Evolutionary conservation across 2,797 vertebrate species (phyloP).

Genomic region (Eleutherodactylus coqui): DNA sequence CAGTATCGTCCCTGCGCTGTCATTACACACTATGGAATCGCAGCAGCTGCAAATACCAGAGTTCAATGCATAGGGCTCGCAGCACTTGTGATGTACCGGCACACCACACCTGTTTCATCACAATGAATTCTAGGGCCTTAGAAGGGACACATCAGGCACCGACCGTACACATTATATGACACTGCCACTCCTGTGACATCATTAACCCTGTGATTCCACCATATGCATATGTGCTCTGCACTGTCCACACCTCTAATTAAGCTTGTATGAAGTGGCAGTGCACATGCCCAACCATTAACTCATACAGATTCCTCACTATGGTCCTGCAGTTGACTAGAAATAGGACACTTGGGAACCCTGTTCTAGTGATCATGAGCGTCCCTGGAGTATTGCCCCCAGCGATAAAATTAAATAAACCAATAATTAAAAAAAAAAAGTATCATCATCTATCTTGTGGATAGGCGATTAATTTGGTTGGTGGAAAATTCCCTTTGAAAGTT

Average conservation of each 20-base stretch:
- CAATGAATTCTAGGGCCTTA: too few species aligned
- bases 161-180: too few species aligned
- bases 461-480: neutral
- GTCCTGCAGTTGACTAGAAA: neutral
- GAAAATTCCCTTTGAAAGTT: neutral
- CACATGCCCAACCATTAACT: neutral
- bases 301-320: neutral
- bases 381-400: too few species aligned
- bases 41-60: neutral
- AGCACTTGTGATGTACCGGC: neutral
- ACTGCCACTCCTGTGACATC: neutral
- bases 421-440: too few species aligned
- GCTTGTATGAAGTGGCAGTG: neutral
- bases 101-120: too few species aligned
- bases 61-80: too few species aligned
- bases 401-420: too few species aligned
- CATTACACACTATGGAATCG: neutral
- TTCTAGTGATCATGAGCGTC: neutral
- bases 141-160: too few species aligned
- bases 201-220: neutral
- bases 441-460: too few species aligned
- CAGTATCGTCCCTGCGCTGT: neutral
- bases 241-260: too few species aligned
- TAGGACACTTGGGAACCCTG: neutral
- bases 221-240: too few species aligned